A percentile compares a stretch with the other conserved stretches of the same genome.
These are phyloP conservation scores for Sarcophaga subvicina DNA, from an alignment of 2,888 invertebrate genomes.

Conservation along the genomic window DNA sequence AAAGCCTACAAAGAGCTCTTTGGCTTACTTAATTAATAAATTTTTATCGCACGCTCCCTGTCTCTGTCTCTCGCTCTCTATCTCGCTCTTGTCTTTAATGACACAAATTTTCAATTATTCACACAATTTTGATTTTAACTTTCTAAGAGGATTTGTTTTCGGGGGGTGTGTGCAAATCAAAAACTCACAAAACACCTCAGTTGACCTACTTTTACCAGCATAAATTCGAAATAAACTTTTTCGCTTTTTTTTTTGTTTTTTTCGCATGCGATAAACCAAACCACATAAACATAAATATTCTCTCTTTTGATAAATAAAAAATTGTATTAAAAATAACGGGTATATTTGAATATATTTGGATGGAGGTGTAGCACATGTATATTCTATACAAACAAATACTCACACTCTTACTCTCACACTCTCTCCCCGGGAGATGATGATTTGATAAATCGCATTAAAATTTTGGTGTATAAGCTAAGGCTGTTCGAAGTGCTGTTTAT, in stretches of 20 bases:
- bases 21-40: slow-evolving; percentile 18
- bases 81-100: not conserved
- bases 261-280: not conserved
- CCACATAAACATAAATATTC: not conserved
- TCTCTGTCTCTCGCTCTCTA: no score
- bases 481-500: not conserved
- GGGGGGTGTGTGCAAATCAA: not conserved
- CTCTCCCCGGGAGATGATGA: not conserved
- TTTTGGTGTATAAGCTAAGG: not conserved
- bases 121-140: not conserved
- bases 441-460: slow-evolving; percentile 14
- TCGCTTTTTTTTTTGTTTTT: no score
- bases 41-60: not conserved
- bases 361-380: not conserved
- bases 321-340: slow-evolving; percentile 8
- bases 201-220: slow-evolving; percentile 28
- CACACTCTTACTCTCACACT: not conserved
- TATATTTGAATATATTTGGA: not conserved
- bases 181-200: not conserved
- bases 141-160: not conserved
- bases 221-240: not conserved
- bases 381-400: no score
- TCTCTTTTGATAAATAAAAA: slow-evolving; percentile 1
- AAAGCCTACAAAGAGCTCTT: not conserved
- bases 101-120: not conserved